Evolutionary conservation across 2,797 vertebrate species (phyloP), one percentile per base, ranked within the genome.

Genomic region (Monodelphis domestica): DNA sequence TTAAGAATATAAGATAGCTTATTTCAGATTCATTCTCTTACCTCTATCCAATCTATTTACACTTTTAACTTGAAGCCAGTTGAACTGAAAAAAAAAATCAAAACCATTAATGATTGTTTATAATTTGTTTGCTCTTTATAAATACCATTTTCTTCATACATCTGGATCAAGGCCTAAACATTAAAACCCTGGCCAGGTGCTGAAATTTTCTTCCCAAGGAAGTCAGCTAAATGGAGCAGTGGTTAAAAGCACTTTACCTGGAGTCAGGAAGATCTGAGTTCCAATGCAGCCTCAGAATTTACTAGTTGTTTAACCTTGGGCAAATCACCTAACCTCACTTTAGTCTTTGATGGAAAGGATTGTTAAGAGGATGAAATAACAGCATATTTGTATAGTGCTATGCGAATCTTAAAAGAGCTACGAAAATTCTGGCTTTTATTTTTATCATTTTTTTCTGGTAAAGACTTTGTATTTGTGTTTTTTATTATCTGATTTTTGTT

Each of bases 41-140:
- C 30, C 45, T 90, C 90, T 38, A 87, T 14, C n/a, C 26, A 33
- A 63, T 7, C 55, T 57, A 4, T 87, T 51, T 89, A 6, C 63
- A 38, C 28, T 53, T 94, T 92, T 63, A 55, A 52, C 30, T 90
- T 94, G 45, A 91, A 56, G 92, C 90, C 50, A 84, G 33, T 78
- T 91, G 4, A 94, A 26, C 51, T 90, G 53, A 12, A 53, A 55
- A n/a, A n/a, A n/a, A 91, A 95, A 26, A 2, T 21, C 54, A 59
- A 21, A 95, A 11, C 33, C 24, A 87, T 91, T 91, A 89, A 55
- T 5, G 50, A 53, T 95, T 91, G 5, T 88, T 93, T 90, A 63
- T 91, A 0, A 50, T 84, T 87, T 56, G 45, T 33, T 4, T 88
- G 87, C 87, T 30, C 78, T 89, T 94, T 91, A 78, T 88, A 84